Conservation (phyloP, 2,888 invertebrate genomes). For the Cephus sareptanus region DNA sequence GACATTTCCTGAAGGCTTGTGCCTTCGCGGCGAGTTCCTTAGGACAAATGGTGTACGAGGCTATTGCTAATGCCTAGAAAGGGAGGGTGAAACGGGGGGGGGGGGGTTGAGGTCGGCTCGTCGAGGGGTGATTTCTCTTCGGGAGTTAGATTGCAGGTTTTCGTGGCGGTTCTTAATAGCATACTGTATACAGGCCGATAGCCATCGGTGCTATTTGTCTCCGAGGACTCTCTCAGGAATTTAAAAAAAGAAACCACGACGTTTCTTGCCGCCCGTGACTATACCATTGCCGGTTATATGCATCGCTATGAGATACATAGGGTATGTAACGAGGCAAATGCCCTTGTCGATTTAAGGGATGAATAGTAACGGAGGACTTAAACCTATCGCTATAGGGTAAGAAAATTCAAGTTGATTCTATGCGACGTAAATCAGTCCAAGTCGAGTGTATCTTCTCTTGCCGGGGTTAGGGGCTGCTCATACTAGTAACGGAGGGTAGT, state of each 20-base stretch:
- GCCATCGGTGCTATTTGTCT: constrained; percentile 51
- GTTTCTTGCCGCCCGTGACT: not conserved
- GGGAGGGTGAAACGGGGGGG: constrained; percentile 10
- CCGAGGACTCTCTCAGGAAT: constrained; percentile 36
- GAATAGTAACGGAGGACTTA: not conserved
- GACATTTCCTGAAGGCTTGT: not conserved
- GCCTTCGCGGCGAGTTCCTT: not conserved
- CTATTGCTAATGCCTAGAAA: not conserved
- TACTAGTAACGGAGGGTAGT: constrained; percentile 27
- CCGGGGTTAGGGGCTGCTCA: constrained; percentile 36
- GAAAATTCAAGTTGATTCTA: not conserved
- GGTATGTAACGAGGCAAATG: not conserved
- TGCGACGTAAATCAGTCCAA: not conserved
- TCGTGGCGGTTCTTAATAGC: constrained; percentile 57
- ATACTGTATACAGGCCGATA: constrained; percentile 48
- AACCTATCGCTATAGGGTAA: not conserved
- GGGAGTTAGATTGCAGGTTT: constrained; percentile 54
- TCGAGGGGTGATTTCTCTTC: constrained; percentile 52
- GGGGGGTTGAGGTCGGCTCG: constrained; percentile 31
- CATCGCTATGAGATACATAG: not conserved
- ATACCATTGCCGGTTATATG: not conserved
- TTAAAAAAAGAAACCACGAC: constrained; percentile 38
- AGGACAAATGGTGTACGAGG: not conserved
- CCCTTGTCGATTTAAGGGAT: not conserved
- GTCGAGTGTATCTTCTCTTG: constrained; percentile 41